Base-by-base conservation (phyloP, 2,888 invertebrate species). In the Micoletzkya japonica region DNA sequence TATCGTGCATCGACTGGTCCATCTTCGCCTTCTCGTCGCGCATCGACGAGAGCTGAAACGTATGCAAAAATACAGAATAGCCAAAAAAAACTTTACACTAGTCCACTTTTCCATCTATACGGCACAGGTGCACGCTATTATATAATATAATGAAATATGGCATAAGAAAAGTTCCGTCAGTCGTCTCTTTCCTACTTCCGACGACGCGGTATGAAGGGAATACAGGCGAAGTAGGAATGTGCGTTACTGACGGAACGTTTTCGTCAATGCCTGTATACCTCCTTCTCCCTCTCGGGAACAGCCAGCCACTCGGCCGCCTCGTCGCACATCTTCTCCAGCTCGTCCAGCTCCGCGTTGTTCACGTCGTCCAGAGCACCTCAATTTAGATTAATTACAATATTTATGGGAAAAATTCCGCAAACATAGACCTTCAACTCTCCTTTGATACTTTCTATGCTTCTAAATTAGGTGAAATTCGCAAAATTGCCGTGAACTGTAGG, bases 251-350 rank as follows among this genome's bases (percentile, higher is more conserved):
- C 7, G 14, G 14, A 30, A 0, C 2, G 39, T 24, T 4, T 1
- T 36, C 20, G 3, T 7, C 20, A 36, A 34, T 59, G 2, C 28
- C 24, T 36, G 14, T 20, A 0, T 85, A 75, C 4, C 56, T 68
- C 52, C 70, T 59, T 28, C 52, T 58, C 56, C 30, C 59, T 68
- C 57, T 68, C 68, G 17, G 84, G 82, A 32, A 78, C 77, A 32
- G 67, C 70, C 61, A 87, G 73, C 17, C 77, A 75, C 39, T 75
- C 68, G 70, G 86, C 86, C 10, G 86, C 85, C 14, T 79, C 78
- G 26, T 82, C 80, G 26, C 88, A 78, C 61, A 86, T 81, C 44
- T 64, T 57, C 76, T 88, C 88, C 71, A 88, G 79, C 20, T 85
- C 80, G 36, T 86, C 86, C 70, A 88, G 79, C 39, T 86, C 86